Evolutionary conservation across 1,140 invertebrate genomes (phyloP).

Genomic region (Thaumetopoea pityocampa): DNA sequence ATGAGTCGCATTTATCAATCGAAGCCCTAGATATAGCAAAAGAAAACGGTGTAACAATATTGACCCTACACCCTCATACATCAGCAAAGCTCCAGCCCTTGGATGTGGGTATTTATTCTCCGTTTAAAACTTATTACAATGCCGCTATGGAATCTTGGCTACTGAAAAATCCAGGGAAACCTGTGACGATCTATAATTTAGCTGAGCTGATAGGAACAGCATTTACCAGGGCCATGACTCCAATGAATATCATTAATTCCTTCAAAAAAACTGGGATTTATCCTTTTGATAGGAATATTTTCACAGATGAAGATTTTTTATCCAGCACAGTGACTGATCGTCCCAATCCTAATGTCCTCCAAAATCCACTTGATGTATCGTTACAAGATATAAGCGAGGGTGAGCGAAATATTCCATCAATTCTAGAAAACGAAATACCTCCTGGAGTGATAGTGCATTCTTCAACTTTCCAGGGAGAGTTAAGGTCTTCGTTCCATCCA

Average conservation of each 20-base stretch:
- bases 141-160: conserved; percentile 41
- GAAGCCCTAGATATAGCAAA: conserved; percentile 35
- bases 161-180: conserved; percentile 21
- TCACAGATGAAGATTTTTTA: conserved; percentile 20
- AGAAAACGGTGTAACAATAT: conserved; percentile 33
- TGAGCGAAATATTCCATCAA: background rate
- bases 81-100: conserved; percentile 66
- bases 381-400: too few species aligned
- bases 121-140: conserved; percentile 48
- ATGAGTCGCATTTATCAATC: conserved; percentile 43
- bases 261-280: conserved; percentile 16
- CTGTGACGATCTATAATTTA: conserved; percentile 23
- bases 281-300: conserved; percentile 16
- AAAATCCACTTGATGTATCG: too few species aligned
- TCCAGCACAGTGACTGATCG: conserved; percentile 22
- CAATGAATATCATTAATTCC: conserved; percentile 11
- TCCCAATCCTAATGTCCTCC: conserved; percentile 7
- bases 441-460: too few species aligned
- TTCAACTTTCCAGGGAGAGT: background rate
- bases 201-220: conserved; percentile 17
- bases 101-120: conserved; percentile 55
- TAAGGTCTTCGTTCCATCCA: background rate
- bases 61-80: conserved; percentile 54
- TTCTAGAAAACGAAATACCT: background rate
- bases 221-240: conserved; percentile 21